Evolutionary conservation across 2,888 invertebrate genomes (phyloP), one percentile per base, ranked within the genome.

Genomic region (Latrodectus elegans): DNA sequence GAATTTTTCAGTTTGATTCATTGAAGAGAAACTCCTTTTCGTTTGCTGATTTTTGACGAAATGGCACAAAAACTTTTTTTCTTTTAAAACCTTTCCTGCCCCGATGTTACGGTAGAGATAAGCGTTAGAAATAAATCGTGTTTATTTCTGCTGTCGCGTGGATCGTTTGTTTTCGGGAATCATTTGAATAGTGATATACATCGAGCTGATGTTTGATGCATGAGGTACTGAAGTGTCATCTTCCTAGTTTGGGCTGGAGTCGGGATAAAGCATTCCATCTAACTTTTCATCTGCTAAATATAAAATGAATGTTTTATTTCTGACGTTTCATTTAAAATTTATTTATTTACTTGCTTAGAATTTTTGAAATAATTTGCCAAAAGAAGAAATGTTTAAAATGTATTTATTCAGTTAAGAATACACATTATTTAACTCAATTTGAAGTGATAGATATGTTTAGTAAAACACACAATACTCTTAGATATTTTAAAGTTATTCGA

Each of bases 1-100:
- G 80, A 81, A 67, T 81, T 77, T 60, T 64, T 17, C 26, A 38
- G 80, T 72, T 75, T 76, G 82, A 82, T 82, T 75, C 82, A 82
- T 68, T 11, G 82, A 70, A 60, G 52, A n/a, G 17, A 81, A 65
- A 81, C 67, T 81, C 74, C 38, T 38, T 70, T 60, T 53, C 49
- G 74, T 53, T 49, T 22, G 67, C 64, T 70, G 22, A 55, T 60
- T 71, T 52, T 53, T 71, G 53, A 67, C 72, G 67, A 38, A 74
- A 73, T 67, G 73, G 67, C 60, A 15, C 60, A 15, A 11, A n/a
- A 60, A 60, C n/a, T 60, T 60, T 60, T 15, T 15, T 38, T 38
- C 6, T 38, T 38, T 6, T 38, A 38, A 53, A 78, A 70, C 68
- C 55, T 52, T 55, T 51, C 15, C 72, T 53, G 78, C 53, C 12